phyloP scores from a whole-genome alignment of 2,797 vertebrate genomes.

The Psittacula derbiana region DNA sequence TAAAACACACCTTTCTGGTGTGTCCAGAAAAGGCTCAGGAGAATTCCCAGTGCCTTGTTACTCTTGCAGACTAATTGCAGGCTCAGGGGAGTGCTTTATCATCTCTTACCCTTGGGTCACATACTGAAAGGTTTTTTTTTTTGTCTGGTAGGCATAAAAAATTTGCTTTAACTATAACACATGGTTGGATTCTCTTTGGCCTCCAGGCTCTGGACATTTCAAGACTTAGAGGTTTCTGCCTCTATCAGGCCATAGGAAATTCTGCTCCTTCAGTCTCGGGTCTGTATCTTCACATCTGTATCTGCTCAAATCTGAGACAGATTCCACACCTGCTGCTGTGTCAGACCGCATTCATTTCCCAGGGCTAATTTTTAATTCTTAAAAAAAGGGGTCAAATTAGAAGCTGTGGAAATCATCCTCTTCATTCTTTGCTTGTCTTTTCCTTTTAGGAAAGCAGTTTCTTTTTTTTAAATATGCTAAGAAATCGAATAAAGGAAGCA shows the following conservation, averaged over 20 bases:
- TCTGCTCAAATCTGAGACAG: not conserved
- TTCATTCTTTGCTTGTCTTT: not conserved
- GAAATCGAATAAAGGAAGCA: not conserved
- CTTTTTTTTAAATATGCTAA: not conserved
- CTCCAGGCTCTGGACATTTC: not conserved
- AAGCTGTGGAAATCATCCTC: not conserved
- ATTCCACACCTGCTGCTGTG: not conserved
- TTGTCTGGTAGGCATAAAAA: not conserved
- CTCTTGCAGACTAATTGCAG: not conserved
- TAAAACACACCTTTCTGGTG: not conserved
- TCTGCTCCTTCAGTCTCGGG: not conserved
- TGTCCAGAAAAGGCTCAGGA: not conserved
- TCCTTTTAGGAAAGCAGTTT: not conserved
- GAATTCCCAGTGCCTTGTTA: not conserved
- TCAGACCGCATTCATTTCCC: not conserved
- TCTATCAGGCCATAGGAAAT: not conserved
- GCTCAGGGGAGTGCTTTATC: fast-evolving
- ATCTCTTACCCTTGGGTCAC: not conserved
- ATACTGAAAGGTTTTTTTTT: not conserved
- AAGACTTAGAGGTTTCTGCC: not conserved
- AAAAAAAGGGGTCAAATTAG: not conserved
- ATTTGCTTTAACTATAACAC: not conserved
- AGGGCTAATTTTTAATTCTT: not conserved
- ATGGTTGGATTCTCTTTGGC: not conserved
- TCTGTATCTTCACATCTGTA: not conserved